These are phyloP conservation scores for Pseudorasbora parva DNA, from an alignment of 2,113 vertebrate genomes.

Conservation along the genomic window DNA sequence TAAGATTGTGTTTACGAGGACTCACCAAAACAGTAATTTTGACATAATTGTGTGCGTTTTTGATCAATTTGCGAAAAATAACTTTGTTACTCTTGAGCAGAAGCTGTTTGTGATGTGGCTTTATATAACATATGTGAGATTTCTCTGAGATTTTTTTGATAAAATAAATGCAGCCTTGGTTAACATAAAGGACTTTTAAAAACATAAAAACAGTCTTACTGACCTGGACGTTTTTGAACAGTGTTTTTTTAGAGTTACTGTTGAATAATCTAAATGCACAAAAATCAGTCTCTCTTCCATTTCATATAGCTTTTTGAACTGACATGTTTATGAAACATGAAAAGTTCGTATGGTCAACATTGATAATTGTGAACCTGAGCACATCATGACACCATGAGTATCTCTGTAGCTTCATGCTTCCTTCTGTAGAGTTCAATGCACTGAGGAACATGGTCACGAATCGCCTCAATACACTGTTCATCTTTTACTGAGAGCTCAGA, in stretches of 20 bases:
- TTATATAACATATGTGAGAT: no score
- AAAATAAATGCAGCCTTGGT: not conserved
- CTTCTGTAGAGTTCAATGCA: not conserved
- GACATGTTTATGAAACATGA: not conserved
- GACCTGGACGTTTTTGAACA: not conserved
- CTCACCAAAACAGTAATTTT: no score
- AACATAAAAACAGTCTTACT: not conserved
- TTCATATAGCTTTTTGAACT: not conserved
- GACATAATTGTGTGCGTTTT: no score
- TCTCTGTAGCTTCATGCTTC: not conserved
- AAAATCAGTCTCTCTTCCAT: not conserved
- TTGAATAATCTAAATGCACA: not conserved
- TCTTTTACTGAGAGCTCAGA: not conserved
- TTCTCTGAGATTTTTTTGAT: not conserved
- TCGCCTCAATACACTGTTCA: not conserved
- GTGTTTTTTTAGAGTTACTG: no score
- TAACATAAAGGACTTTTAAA: not conserved
- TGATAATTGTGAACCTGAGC: not conserved
- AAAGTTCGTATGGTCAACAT: not conserved
- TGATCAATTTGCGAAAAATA: no score
- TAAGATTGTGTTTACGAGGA: no score
- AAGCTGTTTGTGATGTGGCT: no score
- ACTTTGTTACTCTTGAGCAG: no score
- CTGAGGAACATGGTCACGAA: not conserved
- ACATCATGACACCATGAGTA: not conserved